These are phyloP conservation scores for Leptonema lineaticorne DNA, from an alignment of 1,140 invertebrate genomes.

Conservation along the genomic window DNA sequence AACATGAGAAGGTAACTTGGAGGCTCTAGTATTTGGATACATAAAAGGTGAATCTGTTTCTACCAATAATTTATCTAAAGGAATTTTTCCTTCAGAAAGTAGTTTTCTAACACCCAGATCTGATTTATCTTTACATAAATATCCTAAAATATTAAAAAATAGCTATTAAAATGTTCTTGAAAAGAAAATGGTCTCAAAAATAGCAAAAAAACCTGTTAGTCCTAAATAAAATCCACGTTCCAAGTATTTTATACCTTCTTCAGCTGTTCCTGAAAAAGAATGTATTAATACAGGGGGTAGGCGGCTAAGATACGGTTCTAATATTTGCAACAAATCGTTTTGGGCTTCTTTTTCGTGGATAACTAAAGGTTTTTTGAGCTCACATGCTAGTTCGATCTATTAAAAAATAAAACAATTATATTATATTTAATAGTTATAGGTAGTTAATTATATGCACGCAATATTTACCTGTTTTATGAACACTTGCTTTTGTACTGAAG, in stretches of 20 bases:
- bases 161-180: neutral
- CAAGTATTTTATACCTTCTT: constrained; percentile 84
- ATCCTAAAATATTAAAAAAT: constrained; percentile 60
- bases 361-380: constrained; percentile 84
- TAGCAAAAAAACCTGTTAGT: constrained; percentile 65
- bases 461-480: constrained; percentile 81
- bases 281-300: constrained; percentile 85
- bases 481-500: constrained; percentile 79
- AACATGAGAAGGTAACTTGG: constrained; percentile 82
- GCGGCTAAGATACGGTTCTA: constrained; percentile 57
- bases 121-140: constrained; percentile 92
- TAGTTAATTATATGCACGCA: neutral
- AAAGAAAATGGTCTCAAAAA: constrained; percentile 2
- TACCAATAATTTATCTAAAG: constrained; percentile 81
- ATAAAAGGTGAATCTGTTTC: constrained; percentile 95
- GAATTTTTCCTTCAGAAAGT: constrained; percentile 76
- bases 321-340: constrained; percentile 66
- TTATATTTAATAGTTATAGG: neutral
- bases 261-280: constrained; percentile 87
- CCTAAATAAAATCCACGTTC: constrained; percentile 85
- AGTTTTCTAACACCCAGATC: constrained; percentile 84
- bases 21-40: constrained; percentile 93
- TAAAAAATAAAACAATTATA: constrained; percentile 43
- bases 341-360: constrained; percentile 91
- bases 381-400: constrained; percentile 81